A percentile compares a stretch with the other conserved stretches of the same genome.
phyloP scores from a whole-genome alignment of 2,113 vertebrate species.

The Cryptotis parvus region DNA sequence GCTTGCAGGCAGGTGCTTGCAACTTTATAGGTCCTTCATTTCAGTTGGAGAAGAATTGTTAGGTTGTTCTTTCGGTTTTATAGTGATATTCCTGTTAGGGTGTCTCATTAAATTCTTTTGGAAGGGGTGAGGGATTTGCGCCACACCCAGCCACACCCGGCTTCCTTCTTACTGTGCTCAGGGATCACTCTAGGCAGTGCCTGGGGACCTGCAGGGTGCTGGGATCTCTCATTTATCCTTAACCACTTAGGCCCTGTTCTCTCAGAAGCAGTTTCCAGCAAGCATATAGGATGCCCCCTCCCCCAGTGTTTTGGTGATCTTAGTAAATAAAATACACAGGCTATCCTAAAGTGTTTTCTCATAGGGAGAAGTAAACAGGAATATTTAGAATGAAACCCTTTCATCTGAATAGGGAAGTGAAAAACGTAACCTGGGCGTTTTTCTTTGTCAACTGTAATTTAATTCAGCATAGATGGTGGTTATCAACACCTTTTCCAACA shows the following conservation, averaged over 20 bases:
- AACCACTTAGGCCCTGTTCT: neutral
- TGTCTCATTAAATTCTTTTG: slow-evolving; percentile 32
- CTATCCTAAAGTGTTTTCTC: slow-evolving; percentile 11
- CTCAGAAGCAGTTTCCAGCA: neutral
- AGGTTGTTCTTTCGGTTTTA: slow-evolving; percentile 38
- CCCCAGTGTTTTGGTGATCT: neutral
- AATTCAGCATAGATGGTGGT: neutral
- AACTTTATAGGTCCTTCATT: neutral
- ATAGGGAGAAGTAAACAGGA: slow-evolving; percentile 3
- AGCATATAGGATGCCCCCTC: neutral
- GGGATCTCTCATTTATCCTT: no score
- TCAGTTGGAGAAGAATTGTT: slow-evolving; percentile 21
- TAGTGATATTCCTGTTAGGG: slow-evolving; percentile 26
- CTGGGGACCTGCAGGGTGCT: no score
- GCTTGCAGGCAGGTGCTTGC: no score
- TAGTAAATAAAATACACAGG: neutral
- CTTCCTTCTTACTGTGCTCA: no score
- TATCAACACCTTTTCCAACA: neutral
- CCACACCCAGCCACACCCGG: no score
- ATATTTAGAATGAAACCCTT: slow-evolving; percentile 32
- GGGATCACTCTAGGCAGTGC: no score
- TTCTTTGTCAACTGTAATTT: neutral
- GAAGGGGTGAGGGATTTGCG: neutral
- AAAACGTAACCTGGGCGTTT: neutral
- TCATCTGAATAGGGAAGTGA: slow-evolving; percentile 14